phyloP scores from a whole-genome alignment of 2,113 vertebrate species.

The Panurus biarmicus region DNA sequence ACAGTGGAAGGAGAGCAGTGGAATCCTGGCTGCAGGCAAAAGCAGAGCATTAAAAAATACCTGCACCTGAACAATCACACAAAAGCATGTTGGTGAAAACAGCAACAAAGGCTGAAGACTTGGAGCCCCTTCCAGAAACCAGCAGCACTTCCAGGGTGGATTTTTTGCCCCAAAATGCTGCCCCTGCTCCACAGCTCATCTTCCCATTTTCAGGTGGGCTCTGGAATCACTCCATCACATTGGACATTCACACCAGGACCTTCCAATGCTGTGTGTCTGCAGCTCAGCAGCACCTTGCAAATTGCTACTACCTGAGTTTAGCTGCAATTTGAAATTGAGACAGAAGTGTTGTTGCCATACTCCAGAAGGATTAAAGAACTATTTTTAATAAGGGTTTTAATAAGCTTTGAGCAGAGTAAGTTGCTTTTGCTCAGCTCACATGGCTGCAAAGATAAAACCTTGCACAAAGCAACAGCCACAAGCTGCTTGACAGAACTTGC shows the following conservation, averaged over 20 bases:
- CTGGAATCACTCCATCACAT: rapidly evolving
- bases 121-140: background rate
- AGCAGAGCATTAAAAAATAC: background rate
- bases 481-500: conserved; percentile 14
- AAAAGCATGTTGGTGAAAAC: background rate
- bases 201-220: background rate
- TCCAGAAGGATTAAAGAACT: background rate
- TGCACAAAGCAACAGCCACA: background rate
- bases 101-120: background rate
- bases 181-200: background rate
- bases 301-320: rapidly evolving
- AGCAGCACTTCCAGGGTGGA: background rate
- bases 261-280: rapidly evolving
- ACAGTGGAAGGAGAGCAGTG: background rate
- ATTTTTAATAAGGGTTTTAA: background rate
- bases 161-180: rapidly evolving
- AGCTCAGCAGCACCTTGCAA: background rate
- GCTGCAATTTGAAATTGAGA: background rate
- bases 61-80: background rate
- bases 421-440: background rate
- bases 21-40: background rate
- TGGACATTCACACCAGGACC: background rate
- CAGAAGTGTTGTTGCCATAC: background rate
- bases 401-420: background rate
- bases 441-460: background rate